Evolutionary conservation across 1,140 invertebrate species (phyloP).

Genomic region (Limonius californicus): DNA sequence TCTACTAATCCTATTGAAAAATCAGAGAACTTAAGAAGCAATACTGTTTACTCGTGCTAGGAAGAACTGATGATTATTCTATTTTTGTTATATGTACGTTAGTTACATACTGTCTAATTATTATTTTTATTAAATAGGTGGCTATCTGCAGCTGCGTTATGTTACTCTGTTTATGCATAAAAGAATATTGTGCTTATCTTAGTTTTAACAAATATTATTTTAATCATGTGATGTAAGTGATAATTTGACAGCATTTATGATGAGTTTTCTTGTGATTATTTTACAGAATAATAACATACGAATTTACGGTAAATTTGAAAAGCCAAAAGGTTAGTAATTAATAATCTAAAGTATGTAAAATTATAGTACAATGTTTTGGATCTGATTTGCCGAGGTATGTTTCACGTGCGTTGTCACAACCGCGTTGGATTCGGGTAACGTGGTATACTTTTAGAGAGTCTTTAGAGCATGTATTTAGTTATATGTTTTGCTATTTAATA

Average conservation of each 20-base stretch:
- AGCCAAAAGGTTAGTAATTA: background rate
- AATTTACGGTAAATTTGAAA: conserved; percentile 3
- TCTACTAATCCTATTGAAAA: background rate
- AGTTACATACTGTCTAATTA: background rate
- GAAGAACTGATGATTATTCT: conserved; percentile 1
- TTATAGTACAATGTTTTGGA: too few relatives aligned
- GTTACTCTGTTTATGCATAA: too few relatives aligned
- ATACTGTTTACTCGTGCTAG: background rate
- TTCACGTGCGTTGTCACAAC: too few relatives aligned
- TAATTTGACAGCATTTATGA: conserved; percentile 11
- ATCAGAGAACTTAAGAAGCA: background rate
- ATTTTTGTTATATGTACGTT: conserved; percentile 6
- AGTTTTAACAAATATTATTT: too few relatives aligned
- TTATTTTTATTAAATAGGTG: background rate
- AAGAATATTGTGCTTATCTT: too few relatives aligned
- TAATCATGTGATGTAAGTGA: background rate
- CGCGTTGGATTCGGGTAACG: conserved; percentile 17
- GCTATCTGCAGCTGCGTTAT: background rate
- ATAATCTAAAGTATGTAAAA: too few relatives aligned
- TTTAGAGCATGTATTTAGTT: conserved; percentile 18
- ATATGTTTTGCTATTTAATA: conserved; percentile 18
- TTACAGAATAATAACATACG: too few relatives aligned
- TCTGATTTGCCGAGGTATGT: too few relatives aligned
- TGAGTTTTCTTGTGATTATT: conserved; percentile 14
- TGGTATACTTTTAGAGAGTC: conserved; percentile 21